Evolutionary conservation across 2,797 vertebrate genomes (phyloP).

Genomic region (Notamacropus eugenii): DNA sequence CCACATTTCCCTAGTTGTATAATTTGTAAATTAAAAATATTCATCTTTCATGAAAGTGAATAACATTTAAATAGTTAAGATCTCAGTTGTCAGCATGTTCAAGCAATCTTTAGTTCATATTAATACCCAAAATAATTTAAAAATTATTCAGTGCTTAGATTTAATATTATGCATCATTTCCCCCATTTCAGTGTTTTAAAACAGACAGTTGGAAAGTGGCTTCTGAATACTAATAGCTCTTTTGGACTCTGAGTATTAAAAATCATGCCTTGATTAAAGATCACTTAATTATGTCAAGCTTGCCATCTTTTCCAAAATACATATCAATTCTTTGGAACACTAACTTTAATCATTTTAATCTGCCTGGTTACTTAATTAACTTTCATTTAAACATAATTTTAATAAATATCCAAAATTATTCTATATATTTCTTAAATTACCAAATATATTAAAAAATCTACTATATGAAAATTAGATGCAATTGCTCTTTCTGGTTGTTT

Average conservation of each 20-base stretch:
- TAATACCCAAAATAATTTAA: conserved; percentile 43
- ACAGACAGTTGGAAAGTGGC: not conserved
- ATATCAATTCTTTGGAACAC: conserved; percentile 24
- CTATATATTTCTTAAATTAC: conserved; percentile 47
- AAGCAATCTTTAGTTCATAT: not conserved
- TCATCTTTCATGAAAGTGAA: conserved; percentile 19
- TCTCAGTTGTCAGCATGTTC: not conserved
- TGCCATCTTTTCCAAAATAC: conserved; percentile 15
- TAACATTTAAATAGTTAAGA: conserved; percentile 42
- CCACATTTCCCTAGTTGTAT: conserved; percentile 15
- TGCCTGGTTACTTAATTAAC: conserved; percentile 19
- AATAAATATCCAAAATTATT: not conserved
- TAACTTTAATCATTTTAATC: not conserved
- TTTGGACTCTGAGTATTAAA: conserved; percentile 8
- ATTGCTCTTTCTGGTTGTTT: conserved; percentile 25
- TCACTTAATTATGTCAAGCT: not conserved
- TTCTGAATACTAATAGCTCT: conserved; percentile 5
- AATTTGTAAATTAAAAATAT: conserved; percentile 8
- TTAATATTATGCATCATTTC: conserved; percentile 5
- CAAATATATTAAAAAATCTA: conserved; percentile 44
- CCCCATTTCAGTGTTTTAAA: conserved; percentile 17
- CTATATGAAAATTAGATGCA: conserved; percentile 30
- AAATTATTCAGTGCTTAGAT: not conserved
- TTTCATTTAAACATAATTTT: conserved; percentile 36
- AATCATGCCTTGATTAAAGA: not conserved